Percentiles rank a stretch among this genome's conserved stretches.
Evolutionary conservation across 2,113 vertebrate species (phyloP).

Genomic region (Datnioides undecimradiatus): DNA sequence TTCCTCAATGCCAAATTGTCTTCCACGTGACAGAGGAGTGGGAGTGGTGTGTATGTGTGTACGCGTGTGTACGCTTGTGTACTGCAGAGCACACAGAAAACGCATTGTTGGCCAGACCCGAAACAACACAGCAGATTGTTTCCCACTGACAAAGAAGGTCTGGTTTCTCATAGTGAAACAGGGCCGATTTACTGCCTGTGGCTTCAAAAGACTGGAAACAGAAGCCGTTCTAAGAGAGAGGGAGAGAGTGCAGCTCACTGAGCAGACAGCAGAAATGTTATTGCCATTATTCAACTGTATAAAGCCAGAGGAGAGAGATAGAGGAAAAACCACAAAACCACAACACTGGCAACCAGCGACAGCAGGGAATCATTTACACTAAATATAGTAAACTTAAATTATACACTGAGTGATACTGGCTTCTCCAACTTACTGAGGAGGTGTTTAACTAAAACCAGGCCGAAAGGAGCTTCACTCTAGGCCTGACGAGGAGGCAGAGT

Average conservation of each 20-base stretch:
- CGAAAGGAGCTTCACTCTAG: background rate
- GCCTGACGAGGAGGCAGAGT: conserved; percentile 19
- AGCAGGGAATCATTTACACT: conserved; percentile 35
- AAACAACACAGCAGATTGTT: conserved; percentile 80
- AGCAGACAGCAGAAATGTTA: conserved; percentile 59
- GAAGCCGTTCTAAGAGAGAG: conserved; percentile 65
- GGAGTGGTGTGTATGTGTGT: conserved; percentile 34
- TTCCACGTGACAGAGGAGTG: conserved; percentile 62
- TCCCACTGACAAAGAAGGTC: conserved; percentile 81
- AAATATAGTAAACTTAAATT: conserved; percentile 52
- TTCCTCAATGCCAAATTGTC: conserved; percentile 70
- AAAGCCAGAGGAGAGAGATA: conserved; percentile 33
- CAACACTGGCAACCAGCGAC: conserved; percentile 26
- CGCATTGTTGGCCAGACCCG: conserved; percentile 71
- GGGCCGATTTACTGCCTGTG: conserved; percentile 76
- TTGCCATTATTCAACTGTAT: conserved; percentile 61
- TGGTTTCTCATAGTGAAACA: conserved; percentile 78
- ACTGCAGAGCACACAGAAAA: conserved; percentile 64
- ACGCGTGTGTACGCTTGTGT: conserved; percentile 13
- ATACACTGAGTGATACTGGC: conserved; percentile 16
- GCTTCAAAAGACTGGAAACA: conserved; percentile 79
- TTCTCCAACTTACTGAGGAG: conserved; percentile 13
- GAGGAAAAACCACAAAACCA: conserved; percentile 9
- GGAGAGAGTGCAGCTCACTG: conserved; percentile 62
- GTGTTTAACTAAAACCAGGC: conserved; percentile 5